Evolutionary conservation across 2,888 invertebrate species (phyloP).

Genomic region (Melitaea athalia): DNA sequence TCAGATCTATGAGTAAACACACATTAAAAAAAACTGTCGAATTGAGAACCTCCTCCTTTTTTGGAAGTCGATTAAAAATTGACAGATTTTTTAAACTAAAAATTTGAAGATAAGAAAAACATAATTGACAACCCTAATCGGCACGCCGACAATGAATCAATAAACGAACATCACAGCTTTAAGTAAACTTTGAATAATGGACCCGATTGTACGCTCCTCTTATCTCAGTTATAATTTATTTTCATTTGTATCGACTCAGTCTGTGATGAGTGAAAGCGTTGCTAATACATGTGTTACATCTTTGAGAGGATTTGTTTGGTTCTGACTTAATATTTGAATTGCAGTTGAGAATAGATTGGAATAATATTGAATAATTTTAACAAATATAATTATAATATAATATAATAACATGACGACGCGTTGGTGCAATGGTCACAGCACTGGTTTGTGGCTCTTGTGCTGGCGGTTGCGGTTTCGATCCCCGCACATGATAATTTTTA

Average conservation of each 20-base stretch:
- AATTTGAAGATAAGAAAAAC: neutral
- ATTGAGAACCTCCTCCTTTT: no score
- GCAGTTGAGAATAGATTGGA: neutral
- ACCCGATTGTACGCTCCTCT: slow-evolving; percentile 21
- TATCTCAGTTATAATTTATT: slow-evolving; percentile 43
- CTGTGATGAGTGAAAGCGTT: slow-evolving; percentile 34
- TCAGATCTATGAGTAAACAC: no score
- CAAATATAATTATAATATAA: no score
- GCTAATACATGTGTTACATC: neutral
- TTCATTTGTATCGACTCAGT: slow-evolving; percentile 29
- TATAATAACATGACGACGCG: no score
- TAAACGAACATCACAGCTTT: slow-evolving; percentile 39
- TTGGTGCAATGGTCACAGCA: no score
- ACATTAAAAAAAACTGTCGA: no score
- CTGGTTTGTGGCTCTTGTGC: no score
- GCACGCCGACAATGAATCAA: slow-evolving; percentile 41
- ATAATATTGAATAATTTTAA: no score
- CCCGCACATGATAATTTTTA: no score
- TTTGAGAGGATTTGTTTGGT: neutral
- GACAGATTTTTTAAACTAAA: neutral
- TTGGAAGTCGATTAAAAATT: no score
- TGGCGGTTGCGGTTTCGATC: no score
- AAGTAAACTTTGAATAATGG: slow-evolving; percentile 41
- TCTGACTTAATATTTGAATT: neutral
- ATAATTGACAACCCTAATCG: slow-evolving; percentile 29